phyloP scores from a whole-genome alignment of 2,113 vertebrate species.

The Falco punctatus region DNA sequence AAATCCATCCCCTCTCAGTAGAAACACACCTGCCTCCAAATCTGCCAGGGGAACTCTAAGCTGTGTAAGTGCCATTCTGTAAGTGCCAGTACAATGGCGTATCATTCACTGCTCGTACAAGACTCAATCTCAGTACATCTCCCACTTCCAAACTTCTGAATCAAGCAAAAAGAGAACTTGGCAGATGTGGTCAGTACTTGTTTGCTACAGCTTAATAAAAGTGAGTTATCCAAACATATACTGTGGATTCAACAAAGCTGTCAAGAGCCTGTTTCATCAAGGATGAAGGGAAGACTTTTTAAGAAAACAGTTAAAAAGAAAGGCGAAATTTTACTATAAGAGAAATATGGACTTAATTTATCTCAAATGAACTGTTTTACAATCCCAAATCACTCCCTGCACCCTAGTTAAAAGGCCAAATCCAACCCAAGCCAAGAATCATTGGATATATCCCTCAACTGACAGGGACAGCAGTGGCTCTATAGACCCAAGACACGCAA shows the following conservation, averaged over 20 bases:
- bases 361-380: neutral
- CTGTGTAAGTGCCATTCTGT: neutral
- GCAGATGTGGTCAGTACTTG: neutral
- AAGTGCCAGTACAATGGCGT: neutral
- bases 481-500: rapidly evolving
- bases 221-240: neutral
- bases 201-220: neutral
- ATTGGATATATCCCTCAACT: neutral
- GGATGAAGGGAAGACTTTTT: neutral
- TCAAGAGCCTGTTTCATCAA: neutral
- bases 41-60: neutral
- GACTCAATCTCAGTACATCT: neutral
- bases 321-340: neutral
- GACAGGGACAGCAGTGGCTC: neutral
- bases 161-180: neutral
- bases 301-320: neutral
- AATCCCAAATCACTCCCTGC: neutral
- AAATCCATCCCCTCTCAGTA: neutral
- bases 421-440: neutral
- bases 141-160: neutral
- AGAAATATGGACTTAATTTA: neutral
- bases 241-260: neutral
- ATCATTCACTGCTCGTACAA: neutral
- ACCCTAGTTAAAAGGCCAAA: neutral
- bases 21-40: neutral